Evolutionary conservation across 2,113 vertebrate genomes (phyloP).

Genomic region (Pomatorhinus ruficollis): DNA sequence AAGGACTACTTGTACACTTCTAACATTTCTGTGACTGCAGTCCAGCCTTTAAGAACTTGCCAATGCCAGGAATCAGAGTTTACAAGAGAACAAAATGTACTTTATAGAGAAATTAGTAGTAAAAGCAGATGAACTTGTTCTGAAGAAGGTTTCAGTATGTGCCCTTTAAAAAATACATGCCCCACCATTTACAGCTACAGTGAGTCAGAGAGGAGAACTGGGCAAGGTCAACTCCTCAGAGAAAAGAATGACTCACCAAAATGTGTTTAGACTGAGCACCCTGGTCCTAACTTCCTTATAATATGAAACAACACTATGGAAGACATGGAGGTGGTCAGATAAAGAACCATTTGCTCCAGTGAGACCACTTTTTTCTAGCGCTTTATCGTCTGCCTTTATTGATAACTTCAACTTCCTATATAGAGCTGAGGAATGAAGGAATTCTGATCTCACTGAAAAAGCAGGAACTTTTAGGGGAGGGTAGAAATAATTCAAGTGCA

Average conservation of each 20-base stretch:
- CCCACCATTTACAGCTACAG: neutral
- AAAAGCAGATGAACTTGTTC: slow-evolving; percentile 20
- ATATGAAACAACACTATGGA: neutral
- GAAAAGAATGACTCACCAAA: slow-evolving; percentile 25
- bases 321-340: neutral
- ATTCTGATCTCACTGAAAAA: neutral
- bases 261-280: neutral
- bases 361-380: neutral
- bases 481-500: neutral
- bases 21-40: neutral
- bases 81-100: neutral
- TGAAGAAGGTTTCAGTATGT: neutral
- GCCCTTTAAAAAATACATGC: slow-evolving; percentile 7
- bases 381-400: neutral
- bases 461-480: neutral
- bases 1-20: neutral
- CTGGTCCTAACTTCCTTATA: neutral
- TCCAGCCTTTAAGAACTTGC: neutral
- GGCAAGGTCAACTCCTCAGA: neutral
- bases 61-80: neutral
- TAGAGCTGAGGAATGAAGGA: neutral
- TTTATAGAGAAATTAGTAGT: neutral
- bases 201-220: slow-evolving; percentile 33
- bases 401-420: neutral
- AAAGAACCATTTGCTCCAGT: neutral